Evolutionary conservation across 1,140 invertebrate genomes (phyloP).

Genomic region (Semibalanus balanoides): DNA sequence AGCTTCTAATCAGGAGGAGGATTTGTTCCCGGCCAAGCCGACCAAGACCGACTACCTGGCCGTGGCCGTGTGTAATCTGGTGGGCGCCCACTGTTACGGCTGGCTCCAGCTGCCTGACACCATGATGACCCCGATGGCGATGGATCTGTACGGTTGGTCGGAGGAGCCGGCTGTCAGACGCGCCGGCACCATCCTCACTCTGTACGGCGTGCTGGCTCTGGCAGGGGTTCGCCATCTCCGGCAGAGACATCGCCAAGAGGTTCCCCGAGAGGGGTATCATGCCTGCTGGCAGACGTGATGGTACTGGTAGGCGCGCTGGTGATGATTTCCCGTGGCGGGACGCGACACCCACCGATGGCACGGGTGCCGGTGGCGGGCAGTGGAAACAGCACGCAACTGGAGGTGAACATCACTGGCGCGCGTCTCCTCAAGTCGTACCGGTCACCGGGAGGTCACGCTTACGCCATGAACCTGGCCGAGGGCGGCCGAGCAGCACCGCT

Average conservation of each 20-base stretch:
- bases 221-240: not conserved
- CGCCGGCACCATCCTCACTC: not conserved
- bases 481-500: not conserved
- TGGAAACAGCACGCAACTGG: not conserved
- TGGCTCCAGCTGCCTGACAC: conserved; percentile 1
- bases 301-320: not conserved
- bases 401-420: not conserved
- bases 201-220: not conserved
- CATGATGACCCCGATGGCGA: conserved; percentile 2
- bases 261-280: not conserved
- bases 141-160: not conserved
- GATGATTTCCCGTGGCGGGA: not conserved
- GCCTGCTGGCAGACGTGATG: not conserved
- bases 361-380: too few relatives aligned
- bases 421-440: not conserved
- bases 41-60: not conserved
- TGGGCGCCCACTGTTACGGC: conserved; percentile 1
- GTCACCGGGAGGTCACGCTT: not conserved
- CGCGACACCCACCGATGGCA: not conserved
- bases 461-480: not conserved
- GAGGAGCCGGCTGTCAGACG: not conserved
- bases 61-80: not conserved
- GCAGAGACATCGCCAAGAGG: not conserved
- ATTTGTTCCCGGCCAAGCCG: not conserved
- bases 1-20: not conserved